Percentiles rank a stretch among this genome's conserved stretches.
phyloP scores from a whole-genome alignment of 2,113 vertebrate genomes.

The Bufo gargarizans region DNA sequence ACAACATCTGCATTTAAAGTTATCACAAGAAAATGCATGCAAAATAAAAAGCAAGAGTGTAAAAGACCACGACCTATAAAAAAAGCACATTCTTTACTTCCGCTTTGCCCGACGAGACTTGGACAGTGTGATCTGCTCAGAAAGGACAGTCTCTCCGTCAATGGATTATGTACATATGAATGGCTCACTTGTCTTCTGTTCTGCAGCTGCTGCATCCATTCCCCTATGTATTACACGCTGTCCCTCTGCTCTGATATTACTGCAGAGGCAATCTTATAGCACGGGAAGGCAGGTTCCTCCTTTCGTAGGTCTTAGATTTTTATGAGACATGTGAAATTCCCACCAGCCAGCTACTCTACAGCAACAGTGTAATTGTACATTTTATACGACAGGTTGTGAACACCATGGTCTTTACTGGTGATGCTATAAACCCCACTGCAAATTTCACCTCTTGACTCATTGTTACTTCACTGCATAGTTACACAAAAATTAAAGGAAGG shows the following conservation, averaged over 20 bases:
- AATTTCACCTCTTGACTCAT: no score
- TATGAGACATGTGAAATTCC: neutral
- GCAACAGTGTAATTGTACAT: no score
- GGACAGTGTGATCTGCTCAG: neutral
- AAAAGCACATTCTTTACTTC: neutral
- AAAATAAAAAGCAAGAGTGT: neutral
- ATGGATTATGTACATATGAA: neutral
- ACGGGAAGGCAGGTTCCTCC: no score
- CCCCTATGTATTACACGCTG: neutral
- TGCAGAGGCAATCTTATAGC: no score
- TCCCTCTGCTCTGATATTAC: neutral
- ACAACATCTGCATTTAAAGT: neutral
- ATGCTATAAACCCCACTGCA: no score
- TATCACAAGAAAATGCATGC: neutral
- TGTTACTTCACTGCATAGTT: no score
- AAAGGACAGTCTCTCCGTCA: neutral
- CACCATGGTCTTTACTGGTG: neutral
- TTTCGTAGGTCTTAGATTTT: no score
- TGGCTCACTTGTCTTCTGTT: neutral
- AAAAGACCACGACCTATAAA: neutral
- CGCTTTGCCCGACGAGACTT: neutral
- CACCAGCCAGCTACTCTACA: neutral
- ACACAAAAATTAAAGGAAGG: no score
- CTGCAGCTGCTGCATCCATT: neutral
- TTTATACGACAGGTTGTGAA: no score